Evolutionary conservation across 2,888 invertebrate genomes (phyloP).

Genomic region (Ochlodes sylvanus): DNA sequence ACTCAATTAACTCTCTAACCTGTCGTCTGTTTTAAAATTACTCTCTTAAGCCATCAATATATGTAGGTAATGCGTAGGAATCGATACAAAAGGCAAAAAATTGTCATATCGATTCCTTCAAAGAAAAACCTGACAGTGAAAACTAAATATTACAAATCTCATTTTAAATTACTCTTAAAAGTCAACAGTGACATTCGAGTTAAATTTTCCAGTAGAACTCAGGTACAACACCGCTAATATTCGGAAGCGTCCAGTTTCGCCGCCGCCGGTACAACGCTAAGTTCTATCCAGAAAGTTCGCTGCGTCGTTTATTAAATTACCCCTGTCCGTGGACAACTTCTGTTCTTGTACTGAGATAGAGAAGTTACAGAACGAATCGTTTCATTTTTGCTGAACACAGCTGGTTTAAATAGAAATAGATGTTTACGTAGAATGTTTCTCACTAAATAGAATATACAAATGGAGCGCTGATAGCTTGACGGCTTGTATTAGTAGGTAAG

Average conservation of each 20-base stretch:
- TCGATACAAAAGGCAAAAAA: no score
- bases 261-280: constrained; percentile 2
- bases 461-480: neutral
- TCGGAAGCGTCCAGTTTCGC: constrained; percentile 8
- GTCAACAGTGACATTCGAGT: neutral
- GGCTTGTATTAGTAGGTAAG: neutral
- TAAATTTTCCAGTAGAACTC: constrained; percentile 1
- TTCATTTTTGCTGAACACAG: neutral
- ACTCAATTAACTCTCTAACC: no score
- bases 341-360: constrained; percentile 6
- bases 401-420: neutral
- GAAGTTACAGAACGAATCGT: constrained; percentile 2
- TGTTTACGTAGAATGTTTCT: neutral
- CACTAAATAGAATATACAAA: neutral
- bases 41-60: no score
- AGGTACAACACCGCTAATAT: neutral
- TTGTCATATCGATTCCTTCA: no score
- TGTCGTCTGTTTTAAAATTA: no score
- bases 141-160: neutral
- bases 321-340: constrained; percentile 34
- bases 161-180: neutral
- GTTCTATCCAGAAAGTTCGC: constrained; percentile 30
- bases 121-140: no score
- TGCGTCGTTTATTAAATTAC: constrained; percentile 38
- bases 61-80: no score